Conservation (phyloP, 2,888 invertebrate species). For the Dascillus cervinus region DNA sequence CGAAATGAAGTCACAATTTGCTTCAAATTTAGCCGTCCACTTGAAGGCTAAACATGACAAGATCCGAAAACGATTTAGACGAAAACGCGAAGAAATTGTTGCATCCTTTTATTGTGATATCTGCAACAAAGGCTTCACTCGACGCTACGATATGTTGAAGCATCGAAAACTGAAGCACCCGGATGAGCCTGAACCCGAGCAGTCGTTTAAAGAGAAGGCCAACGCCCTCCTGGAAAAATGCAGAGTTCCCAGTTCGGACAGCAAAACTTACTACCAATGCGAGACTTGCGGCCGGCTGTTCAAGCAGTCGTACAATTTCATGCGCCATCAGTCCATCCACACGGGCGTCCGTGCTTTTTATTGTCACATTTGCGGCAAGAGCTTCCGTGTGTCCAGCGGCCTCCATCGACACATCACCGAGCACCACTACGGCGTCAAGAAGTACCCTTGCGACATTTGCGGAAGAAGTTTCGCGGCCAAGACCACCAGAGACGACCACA, state of each 20-base stretch:
- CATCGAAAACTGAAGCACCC: slow-evolving; percentile 30
- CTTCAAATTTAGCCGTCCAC: slow-evolving; percentile 21
- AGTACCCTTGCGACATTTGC: slow-evolving; percentile 46
- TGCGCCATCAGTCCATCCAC: slow-evolving; percentile 46
- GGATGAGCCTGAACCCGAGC: slow-evolving; percentile 8
- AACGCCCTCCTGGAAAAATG: slow-evolving; percentile 27
- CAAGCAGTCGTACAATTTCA: slow-evolving; percentile 33
- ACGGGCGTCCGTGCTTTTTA: slow-evolving; percentile 39
- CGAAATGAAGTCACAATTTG: not conserved
- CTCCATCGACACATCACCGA: slow-evolving; percentile 47
- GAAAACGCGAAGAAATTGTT: slow-evolving; percentile 30
- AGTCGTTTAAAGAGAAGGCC: slow-evolving; percentile 12
- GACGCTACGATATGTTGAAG: slow-evolving; percentile 36
- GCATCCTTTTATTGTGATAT: slow-evolving; percentile 29
- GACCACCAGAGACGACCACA: slow-evolving; percentile 46
- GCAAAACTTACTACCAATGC: slow-evolving; percentile 38
- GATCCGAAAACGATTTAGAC: slow-evolving; percentile 15
- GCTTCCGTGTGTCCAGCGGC: slow-evolving; percentile 45
- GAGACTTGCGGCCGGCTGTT: slow-evolving; percentile 40
- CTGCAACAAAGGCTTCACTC: slow-evolving; percentile 34
- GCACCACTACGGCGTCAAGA: slow-evolving; percentile 44
- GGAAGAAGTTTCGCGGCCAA: slow-evolving; percentile 44
- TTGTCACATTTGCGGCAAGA: slow-evolving; percentile 49
- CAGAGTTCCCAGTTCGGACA: slow-evolving; percentile 24
- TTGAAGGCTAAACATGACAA: slow-evolving; percentile 19